Evolutionary conservation across 2,797 vertebrate species (phyloP), one percentile per base, ranked within the genome.

Genomic region (Sebastes vulpes): DNA sequence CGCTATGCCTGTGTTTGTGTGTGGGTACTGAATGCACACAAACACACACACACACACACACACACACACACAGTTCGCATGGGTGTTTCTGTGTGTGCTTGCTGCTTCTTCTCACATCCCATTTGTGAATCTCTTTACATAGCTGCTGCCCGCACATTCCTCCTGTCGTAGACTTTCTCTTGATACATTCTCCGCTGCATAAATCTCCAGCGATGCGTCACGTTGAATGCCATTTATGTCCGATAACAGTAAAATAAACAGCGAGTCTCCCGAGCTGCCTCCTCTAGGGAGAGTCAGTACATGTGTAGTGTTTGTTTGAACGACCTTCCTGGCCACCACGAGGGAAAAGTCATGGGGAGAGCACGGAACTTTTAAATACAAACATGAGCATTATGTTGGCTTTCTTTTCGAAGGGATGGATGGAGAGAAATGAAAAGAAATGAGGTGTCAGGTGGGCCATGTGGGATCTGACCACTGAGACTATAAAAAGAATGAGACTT

Each of bases 401-500:
- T 77, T 75, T 67, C 5, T 58, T 42, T 67, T 4, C 28, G 42
- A 68, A 50, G 56, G 56, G 68, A 73, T 2, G 11, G 70, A 59
- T 11, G 9, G 31, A 56, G 72, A 75, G 35, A 18, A 16, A 56
- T 53, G 11, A 68, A 60, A 68, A 69, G 46, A 61, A 71, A 89
- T 52, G 29, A 84, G 29, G 74, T 82, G 79, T 76, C 75, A 72
- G 57, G 21, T 77, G 48, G 71, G 18, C 28, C 75, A 42, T 63
- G 1, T 66, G 72, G 69, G 69, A 80, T 75, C 64, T 16, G 68
- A 87, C 71, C 65, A 53, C 65, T 50, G 61, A 58, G 60, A 58
- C 88, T 91, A 91, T 89, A 87, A 91, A 88, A 92, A 91, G 77
- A 83, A 25, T 91, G 90, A 91, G 75, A 81, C 72, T 90, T 91